Conservation (phyloP, 2,113 vertebrate genomes). For the Cochlearius cochlearius region DNA sequence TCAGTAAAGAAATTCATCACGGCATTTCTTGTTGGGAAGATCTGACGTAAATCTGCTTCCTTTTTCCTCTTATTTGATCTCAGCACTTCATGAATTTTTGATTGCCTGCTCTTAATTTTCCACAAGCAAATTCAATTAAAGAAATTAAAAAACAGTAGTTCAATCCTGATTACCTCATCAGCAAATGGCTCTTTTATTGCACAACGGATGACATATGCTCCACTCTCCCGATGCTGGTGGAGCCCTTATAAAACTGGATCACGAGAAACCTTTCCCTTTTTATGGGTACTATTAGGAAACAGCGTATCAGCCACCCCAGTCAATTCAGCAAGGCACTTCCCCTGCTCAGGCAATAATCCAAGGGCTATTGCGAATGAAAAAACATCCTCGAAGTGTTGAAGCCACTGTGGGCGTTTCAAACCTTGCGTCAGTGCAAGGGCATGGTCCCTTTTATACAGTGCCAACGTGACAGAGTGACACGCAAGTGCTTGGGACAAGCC, state of each 20-base stretch:
- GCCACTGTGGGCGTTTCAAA: background rate
- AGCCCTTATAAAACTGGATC: background rate
- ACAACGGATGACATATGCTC: background rate
- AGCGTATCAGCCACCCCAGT: background rate
- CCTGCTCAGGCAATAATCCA: background rate
- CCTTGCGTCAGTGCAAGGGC: background rate
- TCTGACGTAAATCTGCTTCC: background rate
- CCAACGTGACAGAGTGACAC: too few species aligned
- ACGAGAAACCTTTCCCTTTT: background rate
- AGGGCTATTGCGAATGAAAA: background rate
- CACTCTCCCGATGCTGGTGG: background rate
- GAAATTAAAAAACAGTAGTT: conserved; percentile 19
- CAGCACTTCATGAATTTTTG: conserved; percentile 44
- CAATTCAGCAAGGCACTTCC: background rate
- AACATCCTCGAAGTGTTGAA: rapidly evolving
- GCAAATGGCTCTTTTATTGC: conserved; percentile 21
- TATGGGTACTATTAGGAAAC: background rate
- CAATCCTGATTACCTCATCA: background rate
- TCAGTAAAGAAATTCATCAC: conserved; percentile 4
- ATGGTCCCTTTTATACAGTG: background rate
- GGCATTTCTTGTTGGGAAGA: background rate
- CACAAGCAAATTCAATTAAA: conserved; percentile 48
- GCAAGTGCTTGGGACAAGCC: rapidly evolving
- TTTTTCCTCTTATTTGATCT: conserved; percentile 37
- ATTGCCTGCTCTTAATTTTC: conserved; percentile 20